A percentile compares a stretch with the other conserved stretches of the same genome.
Evolutionary conservation across 1,140 invertebrate genomes (phyloP).

Genomic region (Hycleus phaleratus): DNA sequence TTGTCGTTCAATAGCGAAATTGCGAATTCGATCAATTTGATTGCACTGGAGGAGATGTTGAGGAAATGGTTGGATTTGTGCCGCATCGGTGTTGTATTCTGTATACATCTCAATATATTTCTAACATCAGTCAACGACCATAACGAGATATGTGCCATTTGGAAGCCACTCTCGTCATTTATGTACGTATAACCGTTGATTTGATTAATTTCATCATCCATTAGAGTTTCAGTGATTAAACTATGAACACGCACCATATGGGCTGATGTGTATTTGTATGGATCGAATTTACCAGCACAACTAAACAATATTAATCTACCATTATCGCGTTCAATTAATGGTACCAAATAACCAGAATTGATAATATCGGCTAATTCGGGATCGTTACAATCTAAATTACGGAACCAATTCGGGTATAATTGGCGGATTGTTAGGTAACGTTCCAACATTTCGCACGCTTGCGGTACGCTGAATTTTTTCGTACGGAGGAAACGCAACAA

Average conservation of each 20-base stretch:
- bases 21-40: constrained; percentile 70
- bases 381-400: constrained; percentile 62
- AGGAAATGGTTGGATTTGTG: constrained; percentile 80
- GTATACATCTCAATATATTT: constrained; percentile 67
- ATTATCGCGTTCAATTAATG: constrained; percentile 64
- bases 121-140: constrained; percentile 74
- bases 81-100: constrained; percentile 81
- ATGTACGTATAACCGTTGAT: constrained; percentile 70
- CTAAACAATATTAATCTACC: constrained; percentile 67
- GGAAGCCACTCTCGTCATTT: constrained; percentile 74
- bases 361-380: constrained; percentile 68
- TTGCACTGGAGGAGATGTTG: constrained; percentile 69
- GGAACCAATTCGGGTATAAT: constrained; percentile 76
- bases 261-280: constrained; percentile 61
- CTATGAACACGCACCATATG: constrained; percentile 71
- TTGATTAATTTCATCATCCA: constrained; percentile 76
- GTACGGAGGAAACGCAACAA: constrained; percentile 75
- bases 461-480: constrained; percentile 77
- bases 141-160: constrained; percentile 70
- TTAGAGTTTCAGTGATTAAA: constrained; percentile 64
- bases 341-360: constrained; percentile 71
- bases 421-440: constrained; percentile 74
- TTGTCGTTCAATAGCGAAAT: constrained; percentile 74
- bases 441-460: constrained; percentile 78
- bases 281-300: constrained; percentile 64